phyloP scores from a whole-genome alignment of 1,140 invertebrate genomes.

The Diprion similis region DNA sequence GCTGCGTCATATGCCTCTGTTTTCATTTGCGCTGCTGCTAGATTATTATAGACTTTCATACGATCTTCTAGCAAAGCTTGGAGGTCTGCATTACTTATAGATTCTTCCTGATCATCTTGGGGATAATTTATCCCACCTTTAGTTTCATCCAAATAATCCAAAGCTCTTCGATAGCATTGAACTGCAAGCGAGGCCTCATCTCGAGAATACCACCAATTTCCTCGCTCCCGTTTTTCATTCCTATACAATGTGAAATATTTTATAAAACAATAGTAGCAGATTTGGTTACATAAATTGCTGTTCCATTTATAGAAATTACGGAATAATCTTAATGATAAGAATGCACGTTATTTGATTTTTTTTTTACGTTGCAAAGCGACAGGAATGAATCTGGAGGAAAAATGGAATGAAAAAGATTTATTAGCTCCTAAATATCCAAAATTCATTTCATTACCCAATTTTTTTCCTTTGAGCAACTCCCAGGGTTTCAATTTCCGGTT shows the following conservation, averaged over 20 bases:
- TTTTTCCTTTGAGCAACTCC: conserved; percentile 65
- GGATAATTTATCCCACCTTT: conserved; percentile 62
- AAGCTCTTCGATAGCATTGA: conserved; percentile 82
- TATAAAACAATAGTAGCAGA: not conserved
- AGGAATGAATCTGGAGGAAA: too few relatives aligned
- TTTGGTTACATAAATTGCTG: not conserved
- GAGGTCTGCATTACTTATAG: conserved; percentile 63
- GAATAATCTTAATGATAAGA: not conserved
- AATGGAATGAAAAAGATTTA: too few relatives aligned
- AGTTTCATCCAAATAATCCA: conserved; percentile 80
- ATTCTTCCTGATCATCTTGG: conserved; percentile 34
- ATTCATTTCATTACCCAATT: conserved; percentile 67
- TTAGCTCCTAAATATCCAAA: too few relatives aligned
- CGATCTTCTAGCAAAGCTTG: conserved; percentile 76
- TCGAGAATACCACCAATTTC: conserved; percentile 88
- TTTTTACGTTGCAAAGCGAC: too few relatives aligned
- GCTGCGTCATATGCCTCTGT: conserved; percentile 83
- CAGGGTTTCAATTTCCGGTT: conserved; percentile 70
- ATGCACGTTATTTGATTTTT: too few relatives aligned
- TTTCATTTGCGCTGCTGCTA: conserved; percentile 89
- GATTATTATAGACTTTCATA: conserved; percentile 86
- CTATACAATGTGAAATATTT: conserved; percentile 54
- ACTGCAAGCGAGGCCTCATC: conserved; percentile 80
- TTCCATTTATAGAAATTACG: not conserved
- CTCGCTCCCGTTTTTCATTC: conserved; percentile 80